Conservation (phyloP, 2,888 invertebrate genomes). For the Trichacis sp. region DNA sequence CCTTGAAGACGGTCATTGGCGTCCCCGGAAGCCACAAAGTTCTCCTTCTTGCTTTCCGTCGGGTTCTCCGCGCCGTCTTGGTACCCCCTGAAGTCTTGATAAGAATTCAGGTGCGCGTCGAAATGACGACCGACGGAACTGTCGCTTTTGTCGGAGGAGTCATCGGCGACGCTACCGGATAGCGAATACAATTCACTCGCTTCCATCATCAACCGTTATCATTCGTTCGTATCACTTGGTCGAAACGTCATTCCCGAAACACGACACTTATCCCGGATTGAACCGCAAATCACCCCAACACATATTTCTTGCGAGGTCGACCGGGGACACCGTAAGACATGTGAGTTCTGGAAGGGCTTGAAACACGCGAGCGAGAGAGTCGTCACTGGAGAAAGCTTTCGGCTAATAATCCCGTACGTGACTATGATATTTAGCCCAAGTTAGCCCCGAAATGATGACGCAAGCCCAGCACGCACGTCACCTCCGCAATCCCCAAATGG, state of each 20-base stretch:
- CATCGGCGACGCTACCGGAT: constrained; percentile 47
- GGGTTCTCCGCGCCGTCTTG: constrained; percentile 43
- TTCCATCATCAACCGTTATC: constrained; percentile 18
- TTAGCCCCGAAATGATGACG: constrained; percentile 42
- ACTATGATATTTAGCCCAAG: constrained; percentile 60
- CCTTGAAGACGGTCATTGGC: background rate
- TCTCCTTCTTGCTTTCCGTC: constrained; percentile 46
- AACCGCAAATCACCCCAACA: background rate
- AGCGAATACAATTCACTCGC: constrained; percentile 29
- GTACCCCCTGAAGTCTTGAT: constrained; percentile 54
- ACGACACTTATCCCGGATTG: constrained; percentile 3
- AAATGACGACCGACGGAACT: constrained; percentile 52
- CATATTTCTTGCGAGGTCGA: too few species aligned
- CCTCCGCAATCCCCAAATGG: constrained; percentile 67
- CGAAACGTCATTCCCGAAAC: too few species aligned
- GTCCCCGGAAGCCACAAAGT: constrained; percentile 18
- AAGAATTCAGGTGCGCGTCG: constrained; percentile 54
- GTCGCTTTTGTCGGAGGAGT: constrained; percentile 53
- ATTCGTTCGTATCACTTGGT: background rate
- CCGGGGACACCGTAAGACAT: too few species aligned
- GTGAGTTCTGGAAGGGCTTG: too few species aligned
- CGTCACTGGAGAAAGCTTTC: too few species aligned
- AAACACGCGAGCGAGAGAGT: too few species aligned
- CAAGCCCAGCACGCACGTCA: constrained; percentile 50
- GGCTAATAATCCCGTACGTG: constrained; percentile 65